These are phyloP conservation scores for Brachystomella parvula DNA, from an alignment of 1,140 invertebrate genomes.

Conservation along the genomic window DNA sequence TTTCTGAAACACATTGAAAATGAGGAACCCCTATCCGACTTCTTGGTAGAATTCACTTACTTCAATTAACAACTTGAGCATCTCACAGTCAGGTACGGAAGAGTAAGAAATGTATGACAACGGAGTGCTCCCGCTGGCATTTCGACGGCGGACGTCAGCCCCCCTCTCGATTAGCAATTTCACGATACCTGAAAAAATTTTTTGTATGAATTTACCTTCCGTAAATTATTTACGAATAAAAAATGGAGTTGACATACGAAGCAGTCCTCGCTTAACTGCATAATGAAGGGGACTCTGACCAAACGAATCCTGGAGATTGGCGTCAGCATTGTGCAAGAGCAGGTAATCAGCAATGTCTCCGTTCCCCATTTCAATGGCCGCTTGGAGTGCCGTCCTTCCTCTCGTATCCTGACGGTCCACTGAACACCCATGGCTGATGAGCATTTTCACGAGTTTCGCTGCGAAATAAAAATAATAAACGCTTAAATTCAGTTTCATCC, in stretches of 20 bases:
- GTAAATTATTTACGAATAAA: not conserved
- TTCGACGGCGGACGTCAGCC: not conserved
- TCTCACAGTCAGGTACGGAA: not conserved
- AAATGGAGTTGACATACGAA: constrained; percentile 16
- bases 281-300: constrained; percentile 27
- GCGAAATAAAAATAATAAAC: constrained; percentile 5
- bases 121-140: not conserved
- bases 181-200: not conserved
- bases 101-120: not conserved
- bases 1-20: too few species aligned
- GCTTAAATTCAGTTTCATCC: not conserved
- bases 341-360: constrained; percentile 22
- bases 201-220: not conserved
- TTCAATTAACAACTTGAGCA: not conserved
- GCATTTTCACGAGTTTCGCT: constrained; percentile 29
- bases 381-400: constrained; percentile 27
- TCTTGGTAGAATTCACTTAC: not conserved
- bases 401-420: constrained; percentile 14
- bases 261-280: constrained; percentile 21
- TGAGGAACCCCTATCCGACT: too few species aligned
- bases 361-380: constrained; percentile 32
- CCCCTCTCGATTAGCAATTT: not conserved
- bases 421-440: constrained; percentile 24
- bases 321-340: constrained; percentile 28
- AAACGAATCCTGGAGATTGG: constrained; percentile 25